A percentile compares a stretch with the other conserved stretches of the same genome.
Conservation (phyloP, 2,888 invertebrate species). For the Venusia cambrica region DNA sequence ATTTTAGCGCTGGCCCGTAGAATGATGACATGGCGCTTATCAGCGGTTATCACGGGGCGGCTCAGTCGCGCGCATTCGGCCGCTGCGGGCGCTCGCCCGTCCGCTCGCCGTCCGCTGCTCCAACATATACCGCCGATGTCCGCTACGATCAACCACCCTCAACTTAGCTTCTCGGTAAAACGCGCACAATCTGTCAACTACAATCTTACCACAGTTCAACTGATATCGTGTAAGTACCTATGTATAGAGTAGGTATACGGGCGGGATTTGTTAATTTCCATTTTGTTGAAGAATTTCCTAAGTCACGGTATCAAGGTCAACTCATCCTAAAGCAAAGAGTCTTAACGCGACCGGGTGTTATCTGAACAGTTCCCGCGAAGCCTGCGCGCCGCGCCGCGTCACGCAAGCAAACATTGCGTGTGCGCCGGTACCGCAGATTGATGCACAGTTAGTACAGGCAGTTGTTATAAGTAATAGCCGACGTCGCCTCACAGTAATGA, state of each 20-base stretch:
- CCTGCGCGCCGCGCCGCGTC: slow-evolving; percentile 31
- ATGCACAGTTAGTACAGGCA: slow-evolving; percentile 5
- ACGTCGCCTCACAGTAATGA: slow-evolving; percentile 5
- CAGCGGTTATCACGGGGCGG: slow-evolving; percentile 71
- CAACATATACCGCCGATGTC: slow-evolving; percentile 27
- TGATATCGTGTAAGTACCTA: not conserved
- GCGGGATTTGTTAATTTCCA: too few relatives aligned
- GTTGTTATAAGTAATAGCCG: slow-evolving; percentile 2
- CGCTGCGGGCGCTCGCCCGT: slow-evolving; percentile 47
- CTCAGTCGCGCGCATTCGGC: slow-evolving; percentile 64
- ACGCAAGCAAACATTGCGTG: slow-evolving; percentile 32
- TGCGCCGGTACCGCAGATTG: slow-evolving; percentile 10
- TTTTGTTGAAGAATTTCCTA: slow-evolving; percentile 24
- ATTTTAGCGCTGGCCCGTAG: slow-evolving; percentile 36
- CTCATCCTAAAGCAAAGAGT: slow-evolving; percentile 60
- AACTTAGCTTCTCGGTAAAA: too few relatives aligned
- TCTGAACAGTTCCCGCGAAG: slow-evolving; percentile 37
- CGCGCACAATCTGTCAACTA: too few relatives aligned
- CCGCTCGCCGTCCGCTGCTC: slow-evolving; percentile 34
- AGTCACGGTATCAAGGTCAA: slow-evolving; percentile 47
- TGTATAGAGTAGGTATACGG: too few relatives aligned
- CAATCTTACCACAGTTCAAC: too few relatives aligned
- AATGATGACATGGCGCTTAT: slow-evolving; percentile 64
- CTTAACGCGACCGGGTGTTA: slow-evolving; percentile 59
- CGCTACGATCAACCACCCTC: too few relatives aligned